Evolutionary conservation across 2,113 vertebrate genomes (phyloP).

Genomic region (Catharus minimus): DNA sequence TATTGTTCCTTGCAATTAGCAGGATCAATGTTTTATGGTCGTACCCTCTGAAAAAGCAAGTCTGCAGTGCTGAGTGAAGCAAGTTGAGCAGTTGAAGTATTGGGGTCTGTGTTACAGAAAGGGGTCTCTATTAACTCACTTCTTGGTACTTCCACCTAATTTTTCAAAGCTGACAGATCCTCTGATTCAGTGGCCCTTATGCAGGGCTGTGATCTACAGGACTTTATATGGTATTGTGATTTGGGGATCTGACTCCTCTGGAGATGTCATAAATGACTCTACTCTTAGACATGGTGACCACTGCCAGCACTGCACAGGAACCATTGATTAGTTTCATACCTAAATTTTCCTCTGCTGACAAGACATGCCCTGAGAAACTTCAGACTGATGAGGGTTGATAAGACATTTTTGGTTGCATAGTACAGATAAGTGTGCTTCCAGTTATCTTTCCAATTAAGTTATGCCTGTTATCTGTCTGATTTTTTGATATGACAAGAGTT

Average conservation of each 20-base stretch:
- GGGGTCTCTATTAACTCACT: not conserved
- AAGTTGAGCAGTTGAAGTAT: not conserved
- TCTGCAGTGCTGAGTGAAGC: not conserved
- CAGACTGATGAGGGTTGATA: not conserved
- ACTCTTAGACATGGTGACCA: not conserved
- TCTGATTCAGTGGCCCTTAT: not conserved
- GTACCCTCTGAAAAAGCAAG: not conserved
- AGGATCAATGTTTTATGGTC: not conserved
- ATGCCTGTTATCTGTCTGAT: conserved; percentile 37
- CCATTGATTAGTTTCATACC: not conserved
- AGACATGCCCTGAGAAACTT: conserved; percentile 9
- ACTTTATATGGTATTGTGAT: not conserved
- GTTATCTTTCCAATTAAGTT: conserved; percentile 17
- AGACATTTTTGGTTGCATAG: not conserved
- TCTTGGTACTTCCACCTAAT: not conserved
- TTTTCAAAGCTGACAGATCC: not conserved
- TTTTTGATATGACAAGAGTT: conserved; percentile 33
- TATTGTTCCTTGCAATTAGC: not conserved
- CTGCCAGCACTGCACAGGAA: not conserved
- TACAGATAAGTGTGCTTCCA: not conserved
- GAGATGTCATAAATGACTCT: not conserved
- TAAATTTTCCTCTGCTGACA: not conserved
- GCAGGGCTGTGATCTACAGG: not conserved
- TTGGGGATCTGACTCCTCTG: not conserved
- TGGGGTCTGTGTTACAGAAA: not conserved